These are phyloP conservation scores for Gnatocerus cornutus DNA, from an alignment of 2,888 invertebrate genomes.

Conservation along the genomic window DNA sequence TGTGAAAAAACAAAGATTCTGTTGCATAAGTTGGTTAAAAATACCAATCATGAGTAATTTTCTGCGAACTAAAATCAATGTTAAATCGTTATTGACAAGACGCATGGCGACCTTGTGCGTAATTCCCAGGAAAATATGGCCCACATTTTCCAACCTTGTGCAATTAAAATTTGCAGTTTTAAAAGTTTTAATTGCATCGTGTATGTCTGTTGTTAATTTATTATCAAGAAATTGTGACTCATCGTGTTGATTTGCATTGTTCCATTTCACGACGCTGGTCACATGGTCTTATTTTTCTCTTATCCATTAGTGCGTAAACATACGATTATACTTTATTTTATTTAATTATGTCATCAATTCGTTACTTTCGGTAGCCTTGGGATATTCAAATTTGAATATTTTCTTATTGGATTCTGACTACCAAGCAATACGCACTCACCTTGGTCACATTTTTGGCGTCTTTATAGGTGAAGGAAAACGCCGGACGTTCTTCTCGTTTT, in stretches of 20 bases:
- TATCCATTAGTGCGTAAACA: neutral
- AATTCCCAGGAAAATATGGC: constrained; percentile 10
- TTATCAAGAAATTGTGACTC: constrained; percentile 39
- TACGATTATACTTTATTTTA: neutral
- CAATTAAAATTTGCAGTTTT: constrained; percentile 1
- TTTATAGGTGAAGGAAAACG: constrained; percentile 3
- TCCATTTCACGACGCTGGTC: constrained; percentile 18
- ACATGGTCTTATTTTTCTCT: constrained; percentile 26
- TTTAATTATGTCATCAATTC: neutral
- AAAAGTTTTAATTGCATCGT: constrained; percentile 1
- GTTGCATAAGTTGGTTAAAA: neutral
- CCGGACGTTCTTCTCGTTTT: neutral
- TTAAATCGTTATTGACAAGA: no score
- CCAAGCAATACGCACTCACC: neutral
- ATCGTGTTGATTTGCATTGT: constrained; percentile 28
- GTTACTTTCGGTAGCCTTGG: neutral
- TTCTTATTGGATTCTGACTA: neutral
- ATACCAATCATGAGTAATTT: neutral
- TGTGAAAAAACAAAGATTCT: neutral
- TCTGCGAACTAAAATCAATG: neutral
- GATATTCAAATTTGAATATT: neutral
- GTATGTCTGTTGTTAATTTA: constrained; percentile 9
- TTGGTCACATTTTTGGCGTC: neutral
- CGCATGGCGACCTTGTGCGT: neutral
- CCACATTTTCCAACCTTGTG: constrained; percentile 31